Conservation (phyloP, 2,113 vertebrate species). For the Myxocyprinus asiaticus region DNA sequence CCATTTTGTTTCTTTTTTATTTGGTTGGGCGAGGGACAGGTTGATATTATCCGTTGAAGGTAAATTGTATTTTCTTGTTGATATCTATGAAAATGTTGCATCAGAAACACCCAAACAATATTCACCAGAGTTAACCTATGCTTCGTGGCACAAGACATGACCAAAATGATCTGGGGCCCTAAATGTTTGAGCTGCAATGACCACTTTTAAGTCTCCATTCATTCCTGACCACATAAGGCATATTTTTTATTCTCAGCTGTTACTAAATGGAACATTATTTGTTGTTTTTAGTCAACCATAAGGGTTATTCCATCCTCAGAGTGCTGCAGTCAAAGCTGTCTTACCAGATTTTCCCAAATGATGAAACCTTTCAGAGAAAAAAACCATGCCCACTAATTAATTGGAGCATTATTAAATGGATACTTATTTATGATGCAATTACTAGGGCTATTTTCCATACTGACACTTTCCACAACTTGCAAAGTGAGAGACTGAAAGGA, state of each 20-base stretch:
- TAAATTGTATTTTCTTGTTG: too few species aligned
- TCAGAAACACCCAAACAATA: too few species aligned
- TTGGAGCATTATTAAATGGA: constrained; percentile 44
- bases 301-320: not conserved
- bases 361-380: constrained; percentile 27
- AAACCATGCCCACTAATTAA: constrained; percentile 46
- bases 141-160: too few species aligned
- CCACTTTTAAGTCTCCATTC: not conserved
- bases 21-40: too few species aligned
- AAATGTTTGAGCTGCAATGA: not conserved
- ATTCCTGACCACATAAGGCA: not conserved
- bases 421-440: constrained; percentile 46
- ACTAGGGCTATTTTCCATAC: constrained; percentile 45
- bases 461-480: constrained; percentile 51
- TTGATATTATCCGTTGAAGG: too few species aligned
- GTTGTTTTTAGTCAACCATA: not conserved
- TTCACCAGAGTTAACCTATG: too few species aligned
- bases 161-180: not conserved
- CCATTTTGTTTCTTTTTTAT: too few species aligned
- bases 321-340: not conserved
- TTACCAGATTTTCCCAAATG: constrained; percentile 1
- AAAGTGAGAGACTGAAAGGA: constrained; percentile 23
- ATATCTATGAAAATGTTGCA: too few species aligned
- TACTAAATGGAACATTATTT: constrained; percentile 19
- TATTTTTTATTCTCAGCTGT: not conserved